Conservation (phyloP, 2,113 vertebrate species). For the Lagopus muta region DNA sequence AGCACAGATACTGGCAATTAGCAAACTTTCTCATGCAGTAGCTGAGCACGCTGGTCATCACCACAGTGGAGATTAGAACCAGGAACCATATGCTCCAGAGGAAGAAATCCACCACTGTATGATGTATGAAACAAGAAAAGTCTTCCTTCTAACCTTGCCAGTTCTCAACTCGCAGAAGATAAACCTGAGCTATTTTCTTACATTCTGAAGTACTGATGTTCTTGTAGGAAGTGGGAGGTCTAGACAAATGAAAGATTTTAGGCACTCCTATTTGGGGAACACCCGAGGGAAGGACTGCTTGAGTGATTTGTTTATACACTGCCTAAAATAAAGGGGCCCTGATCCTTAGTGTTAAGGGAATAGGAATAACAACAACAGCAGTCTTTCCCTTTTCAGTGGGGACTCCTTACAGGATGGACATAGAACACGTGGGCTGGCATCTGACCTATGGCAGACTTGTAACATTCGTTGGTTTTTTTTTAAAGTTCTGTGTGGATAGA, state of each 20-base stretch:
- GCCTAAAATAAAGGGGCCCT: conserved; percentile 19
- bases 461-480: not conserved
- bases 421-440: not conserved
- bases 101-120: not conserved
- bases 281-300: not conserved
- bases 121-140: not conserved
- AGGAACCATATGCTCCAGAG: not conserved
- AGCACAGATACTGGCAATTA: not conserved
- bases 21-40: not conserved
- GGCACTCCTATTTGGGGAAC: conserved; percentile 13
- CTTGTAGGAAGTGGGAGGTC: conserved; percentile 5
- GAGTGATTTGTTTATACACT: not conserved
- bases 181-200: not conserved
- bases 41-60: not conserved
- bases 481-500: not conserved
- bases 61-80: not conserved
- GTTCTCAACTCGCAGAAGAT: not conserved
- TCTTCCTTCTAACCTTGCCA: not conserved
- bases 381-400: not conserved
- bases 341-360: not conserved
- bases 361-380: not conserved
- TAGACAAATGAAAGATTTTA: not conserved
- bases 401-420: not conserved
- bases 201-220: not conserved
- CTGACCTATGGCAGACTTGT: not conserved